phyloP scores from a whole-genome alignment of 2,888 invertebrate species.

The Drosophila antonietae region DNA sequence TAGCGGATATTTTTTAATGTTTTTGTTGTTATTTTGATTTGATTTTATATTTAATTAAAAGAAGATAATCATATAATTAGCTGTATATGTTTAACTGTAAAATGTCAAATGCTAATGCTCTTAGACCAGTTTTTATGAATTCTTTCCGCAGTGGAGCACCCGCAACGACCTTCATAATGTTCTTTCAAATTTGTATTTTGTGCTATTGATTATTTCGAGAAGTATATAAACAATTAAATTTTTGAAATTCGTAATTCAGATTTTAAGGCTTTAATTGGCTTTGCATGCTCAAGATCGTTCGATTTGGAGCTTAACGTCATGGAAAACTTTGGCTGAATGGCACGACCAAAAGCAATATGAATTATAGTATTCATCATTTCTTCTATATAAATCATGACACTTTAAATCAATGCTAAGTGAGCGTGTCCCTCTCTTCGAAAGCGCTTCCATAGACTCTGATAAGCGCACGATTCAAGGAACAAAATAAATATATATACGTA shows the following conservation, averaged over 20 bases:
- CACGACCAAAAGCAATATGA: conserved; percentile 16
- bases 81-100: conserved; percentile 4
- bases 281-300: conserved; percentile 1
- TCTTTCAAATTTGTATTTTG: not conserved
- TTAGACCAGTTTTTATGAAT: conserved; percentile 29
- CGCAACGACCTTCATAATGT: conserved; percentile 34
- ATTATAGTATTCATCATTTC: conserved; percentile 26
- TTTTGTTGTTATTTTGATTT: not conserved
- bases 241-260: not conserved
- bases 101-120: conserved; percentile 21
- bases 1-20: conserved; percentile 18
- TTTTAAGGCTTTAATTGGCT: conserved; percentile 26
- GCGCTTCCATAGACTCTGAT: conserved; percentile 25
- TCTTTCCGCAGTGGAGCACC: not conserved
- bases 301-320: conserved; percentile 32
- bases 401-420: conserved; percentile 58
- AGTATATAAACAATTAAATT: not conserved
- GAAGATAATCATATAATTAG: conserved; percentile 36
- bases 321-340: conserved; percentile 47
- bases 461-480: conserved; percentile 15
- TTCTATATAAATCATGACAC: conserved; percentile 28
- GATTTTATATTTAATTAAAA: not conserved
- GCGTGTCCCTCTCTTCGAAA: conserved; percentile 29
- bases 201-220: not conserved
- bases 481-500: not conserved